Evolutionary conservation across 2,888 invertebrate genomes (phyloP).

Genomic region (Exephanes ischioxanthus): DNA sequence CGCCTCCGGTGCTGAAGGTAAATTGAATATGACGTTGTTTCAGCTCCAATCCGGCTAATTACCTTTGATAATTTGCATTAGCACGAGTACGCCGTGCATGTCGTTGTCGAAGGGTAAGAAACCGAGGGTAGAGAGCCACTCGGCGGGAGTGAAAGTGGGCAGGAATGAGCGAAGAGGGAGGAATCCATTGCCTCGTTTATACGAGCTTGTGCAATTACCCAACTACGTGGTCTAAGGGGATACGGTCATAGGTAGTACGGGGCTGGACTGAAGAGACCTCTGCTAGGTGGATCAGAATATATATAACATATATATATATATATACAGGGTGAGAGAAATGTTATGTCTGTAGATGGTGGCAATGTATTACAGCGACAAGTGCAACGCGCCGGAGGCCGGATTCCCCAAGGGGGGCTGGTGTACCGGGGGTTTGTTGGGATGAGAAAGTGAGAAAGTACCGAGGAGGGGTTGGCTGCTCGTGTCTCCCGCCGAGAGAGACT

Average conservation of each 20-base stretch:
- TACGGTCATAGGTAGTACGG: conserved; percentile 26
- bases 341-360: conserved; percentile 31
- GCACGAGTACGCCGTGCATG: not conserved
- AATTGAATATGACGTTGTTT: not conserved
- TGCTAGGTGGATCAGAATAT: conserved; percentile 6
- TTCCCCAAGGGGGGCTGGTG: not conserved
- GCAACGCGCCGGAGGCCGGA: conserved; percentile 20
- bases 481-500: conserved; percentile 15
- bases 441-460: conserved; percentile 3
- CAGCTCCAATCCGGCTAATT: conserved; percentile 36
- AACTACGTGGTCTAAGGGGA: conserved; percentile 48
- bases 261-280: conserved; percentile 7
- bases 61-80: conserved; percentile 49
- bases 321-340: not conserved
- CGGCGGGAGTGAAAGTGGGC: conserved; percentile 26
- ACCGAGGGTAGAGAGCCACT: conserved; percentile 15
- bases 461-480: not conserved
- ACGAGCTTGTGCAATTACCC: conserved; percentile 62
- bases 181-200: conserved; percentile 53
- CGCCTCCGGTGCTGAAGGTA: no score
- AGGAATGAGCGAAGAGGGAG: conserved; percentile 36
- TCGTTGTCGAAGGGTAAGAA: conserved; percentile 46
- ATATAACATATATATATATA: no score
- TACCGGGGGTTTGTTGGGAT: not conserved
- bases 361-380: conserved; percentile 48